A percentile compares a stretch with the other conserved stretches of the same genome.
phyloP scores from a whole-genome alignment of 2,888 invertebrate genomes.

The Pollenia griseotomentosa region DNA sequence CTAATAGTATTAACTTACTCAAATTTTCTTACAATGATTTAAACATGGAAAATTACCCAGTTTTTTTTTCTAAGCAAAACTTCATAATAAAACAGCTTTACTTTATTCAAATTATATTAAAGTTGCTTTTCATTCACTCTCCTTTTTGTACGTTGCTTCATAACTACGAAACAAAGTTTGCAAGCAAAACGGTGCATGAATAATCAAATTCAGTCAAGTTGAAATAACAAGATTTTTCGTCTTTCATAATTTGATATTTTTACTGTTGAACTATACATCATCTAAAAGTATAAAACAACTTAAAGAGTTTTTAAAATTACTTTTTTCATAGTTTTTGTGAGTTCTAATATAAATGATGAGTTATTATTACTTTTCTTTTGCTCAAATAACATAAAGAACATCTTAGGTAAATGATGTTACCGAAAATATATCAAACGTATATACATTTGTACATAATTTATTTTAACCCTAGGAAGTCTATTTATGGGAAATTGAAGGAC shows the following conservation, averaged over 20 bases:
- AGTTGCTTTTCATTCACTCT: background rate
- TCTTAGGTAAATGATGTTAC: slow-evolving; percentile 22
- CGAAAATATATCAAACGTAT: background rate
- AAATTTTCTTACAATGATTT: no score
- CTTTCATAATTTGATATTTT: slow-evolving; percentile 29
- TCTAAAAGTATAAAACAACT: slow-evolving; percentile 10
- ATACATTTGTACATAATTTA: background rate
- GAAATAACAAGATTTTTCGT: slow-evolving; percentile 25
- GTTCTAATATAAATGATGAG: slow-evolving; percentile 40
- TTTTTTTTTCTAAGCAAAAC: no score
- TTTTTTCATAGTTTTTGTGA: slow-evolving; percentile 2
- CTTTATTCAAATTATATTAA: background rate
- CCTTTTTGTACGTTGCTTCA: background rate
- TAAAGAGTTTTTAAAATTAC: slow-evolving; percentile 36
- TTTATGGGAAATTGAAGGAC: background rate
- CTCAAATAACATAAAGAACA: slow-evolving; percentile 13
- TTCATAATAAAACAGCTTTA: no score
- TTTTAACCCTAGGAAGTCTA: slow-evolving; percentile 8
- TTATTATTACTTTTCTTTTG: slow-evolving; percentile 35
- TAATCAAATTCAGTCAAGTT: slow-evolving; percentile 45
- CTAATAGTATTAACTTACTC: no score
- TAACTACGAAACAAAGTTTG: background rate
- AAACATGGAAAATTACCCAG: no score
- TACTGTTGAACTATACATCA: slow-evolving; percentile 21
- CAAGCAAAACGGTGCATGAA: slow-evolving; percentile 13